Evolutionary conservation across 1,140 invertebrate genomes (phyloP).

Genomic region (Drosophila fuyamai): DNA sequence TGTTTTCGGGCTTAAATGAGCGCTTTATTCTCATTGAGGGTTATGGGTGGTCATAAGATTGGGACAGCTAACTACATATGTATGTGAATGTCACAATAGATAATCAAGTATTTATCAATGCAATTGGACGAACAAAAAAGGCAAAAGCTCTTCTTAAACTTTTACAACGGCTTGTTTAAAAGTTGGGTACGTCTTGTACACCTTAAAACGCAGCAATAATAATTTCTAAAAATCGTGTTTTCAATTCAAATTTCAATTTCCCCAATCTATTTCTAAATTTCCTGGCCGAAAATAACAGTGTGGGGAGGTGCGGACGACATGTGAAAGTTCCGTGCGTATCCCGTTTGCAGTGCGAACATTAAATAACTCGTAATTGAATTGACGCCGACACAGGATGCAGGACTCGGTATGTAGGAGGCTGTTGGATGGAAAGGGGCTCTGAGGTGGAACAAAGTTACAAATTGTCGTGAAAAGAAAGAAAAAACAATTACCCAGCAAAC

Average conservation of each 20-base stretch:
- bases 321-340: slow-evolving; percentile 47
- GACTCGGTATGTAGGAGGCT: slow-evolving; percentile 16
- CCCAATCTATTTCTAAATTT: slow-evolving; percentile 68
- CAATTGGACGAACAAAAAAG: no score
- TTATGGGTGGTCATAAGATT: slow-evolving; percentile 17
- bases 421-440: background rate
- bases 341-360: slow-evolving; percentile 39
- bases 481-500: slow-evolving; percentile 74
- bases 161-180: no score
- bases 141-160: background rate
- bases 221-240: slow-evolving; percentile 60
- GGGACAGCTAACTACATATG: background rate
- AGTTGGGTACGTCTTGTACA: background rate
- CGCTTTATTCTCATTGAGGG: slow-evolving; percentile 18
- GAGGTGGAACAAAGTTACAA: slow-evolving; percentile 32
- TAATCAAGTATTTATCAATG: background rate
- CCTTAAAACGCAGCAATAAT: slow-evolving; percentile 13
- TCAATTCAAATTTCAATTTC: slow-evolving; percentile 78
- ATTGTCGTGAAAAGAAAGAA: slow-evolving; percentile 59
- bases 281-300: slow-evolving; percentile 39
- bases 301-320: slow-evolving; percentile 39
- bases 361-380: slow-evolving; percentile 78
- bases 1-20: slow-evolving; percentile 65
- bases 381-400: slow-evolving; percentile 67
- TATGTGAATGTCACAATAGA: background rate